Base-by-base conservation (phyloP, 2,113 vertebrate genomes). In the Eudorcas thomsonii region DNA sequence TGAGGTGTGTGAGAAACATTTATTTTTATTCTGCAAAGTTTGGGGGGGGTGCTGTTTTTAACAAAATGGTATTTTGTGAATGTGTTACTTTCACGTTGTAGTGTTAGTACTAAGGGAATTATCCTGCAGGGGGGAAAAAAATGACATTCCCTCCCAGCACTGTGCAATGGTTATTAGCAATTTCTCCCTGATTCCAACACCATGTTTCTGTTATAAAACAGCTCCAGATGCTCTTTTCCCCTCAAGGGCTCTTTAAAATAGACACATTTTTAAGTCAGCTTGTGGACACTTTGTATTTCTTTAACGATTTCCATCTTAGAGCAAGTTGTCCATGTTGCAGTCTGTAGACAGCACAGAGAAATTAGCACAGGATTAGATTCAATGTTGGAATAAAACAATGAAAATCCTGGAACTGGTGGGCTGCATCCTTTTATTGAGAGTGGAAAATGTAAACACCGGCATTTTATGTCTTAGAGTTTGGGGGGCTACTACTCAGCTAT, bases 21-120 rank as follows among this genome's bases (percentile, higher is more conserved):
- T 74, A 48, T 36, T 95, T 96, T 97, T 60, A 82, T 95, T 87
- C 83, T 95, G 33, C 33, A 80, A 89, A 94, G 90, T 64, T n/a
- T 19, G n/a, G 16, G 17, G 64, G 17, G 30, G 52, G 50, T 19
- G 2, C 25, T 96, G 71, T 80, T 97, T 95, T 88, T 96, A 96
- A 88, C n/a, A 26, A 36, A 59, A 80, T 92, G 28, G 33, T 71
- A 60, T 39, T 36, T 45, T 84, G 59, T 28, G 36, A 89, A 57
- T 77, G 82, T 7, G 17, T 50, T 54, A 15, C 57, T 74, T 80
- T 90, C 48, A 57, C 48, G 78, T 15, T 84, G 19, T 3, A 90
- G 60, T 74, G 43, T 78, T 30, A 80, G 36, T 55, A 36, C 28
- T 13, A 4, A 28, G 36, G 59, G 45, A 93, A 86, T 77, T 23